A percentile compares a stretch with the other conserved stretches of the same genome.
phyloP scores from a whole-genome alignment of 64 coral and sea anemone genomes.

The Exaiptasia diaphana region DNA sequence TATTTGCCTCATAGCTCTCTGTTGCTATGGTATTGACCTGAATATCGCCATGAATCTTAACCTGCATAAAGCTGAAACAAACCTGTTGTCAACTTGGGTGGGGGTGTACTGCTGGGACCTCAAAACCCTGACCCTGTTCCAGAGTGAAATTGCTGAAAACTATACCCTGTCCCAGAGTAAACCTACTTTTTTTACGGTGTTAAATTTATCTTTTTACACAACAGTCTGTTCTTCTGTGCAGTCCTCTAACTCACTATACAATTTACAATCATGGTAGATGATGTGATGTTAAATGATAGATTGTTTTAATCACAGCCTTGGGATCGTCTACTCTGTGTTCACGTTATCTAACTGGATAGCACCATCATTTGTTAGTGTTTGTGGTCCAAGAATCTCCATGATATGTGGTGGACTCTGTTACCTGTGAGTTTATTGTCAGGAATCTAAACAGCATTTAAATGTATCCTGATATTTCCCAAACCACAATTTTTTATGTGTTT shows the following conservation, averaged over 20 bases:
- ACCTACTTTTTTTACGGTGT: no score
- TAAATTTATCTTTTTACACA: no score
- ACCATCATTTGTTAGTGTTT: slow-evolving; percentile 59
- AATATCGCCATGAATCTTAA: no score
- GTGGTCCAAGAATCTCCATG: slow-evolving; percentile 72
- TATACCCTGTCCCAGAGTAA: no score
- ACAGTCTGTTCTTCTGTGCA: no score
- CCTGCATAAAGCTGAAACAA: no score
- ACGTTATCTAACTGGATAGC: slow-evolving; percentile 72
- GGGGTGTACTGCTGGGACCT: no score
- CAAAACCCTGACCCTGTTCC: no score
- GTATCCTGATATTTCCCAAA: not conserved
- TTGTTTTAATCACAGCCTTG: slow-evolving; percentile 25
- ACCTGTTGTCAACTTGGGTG: no score
- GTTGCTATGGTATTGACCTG: no score
- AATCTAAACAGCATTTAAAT: not conserved
- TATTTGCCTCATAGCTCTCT: no score
- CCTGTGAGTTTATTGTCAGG: slow-evolving; percentile 41
- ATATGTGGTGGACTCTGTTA: slow-evolving; percentile 71
- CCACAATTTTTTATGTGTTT: not conserved
- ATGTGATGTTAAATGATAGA: not conserved
- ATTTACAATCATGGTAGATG: not conserved
- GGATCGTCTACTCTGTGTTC: slow-evolving; percentile 71
- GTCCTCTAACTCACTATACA: not conserved
- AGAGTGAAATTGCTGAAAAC: no score